These are phyloP conservation scores for Dryadula phaetusa DNA, from an alignment of 2,888 invertebrate genomes.

Conservation along the genomic window DNA sequence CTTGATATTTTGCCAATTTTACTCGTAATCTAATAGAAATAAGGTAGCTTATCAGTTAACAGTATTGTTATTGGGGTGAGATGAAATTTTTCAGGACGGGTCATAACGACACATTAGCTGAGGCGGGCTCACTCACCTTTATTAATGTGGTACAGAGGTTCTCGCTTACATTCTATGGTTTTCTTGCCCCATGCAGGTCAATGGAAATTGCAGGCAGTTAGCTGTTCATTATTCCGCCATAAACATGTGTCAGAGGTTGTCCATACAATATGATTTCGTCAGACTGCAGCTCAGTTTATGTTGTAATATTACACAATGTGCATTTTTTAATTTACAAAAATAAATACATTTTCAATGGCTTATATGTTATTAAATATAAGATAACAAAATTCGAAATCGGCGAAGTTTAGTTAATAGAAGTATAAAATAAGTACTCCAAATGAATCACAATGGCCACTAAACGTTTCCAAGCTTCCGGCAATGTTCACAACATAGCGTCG, in stretches of 20 bases:
- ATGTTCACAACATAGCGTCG: slow-evolving; percentile 12
- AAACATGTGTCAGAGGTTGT: slow-evolving; percentile 47
- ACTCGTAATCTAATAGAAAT: slow-evolving; percentile 47
- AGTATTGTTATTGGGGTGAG: slow-evolving; percentile 55
- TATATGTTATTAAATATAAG: not conserved
- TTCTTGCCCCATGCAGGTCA: slow-evolving; percentile 39
- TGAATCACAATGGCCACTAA: not conserved
- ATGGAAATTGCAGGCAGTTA: slow-evolving; percentile 29
- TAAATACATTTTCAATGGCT: not conserved
- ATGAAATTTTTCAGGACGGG: slow-evolving; percentile 77
- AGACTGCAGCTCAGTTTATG: not conserved
- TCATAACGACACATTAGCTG: slow-evolving; percentile 80
- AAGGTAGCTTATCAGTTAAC: slow-evolving; percentile 54
- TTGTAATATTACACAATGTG: too few relatives aligned
- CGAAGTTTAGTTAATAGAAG: not conserved
- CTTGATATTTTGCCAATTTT: slow-evolving; percentile 49
- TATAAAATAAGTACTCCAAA: not conserved
- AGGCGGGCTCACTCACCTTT: slow-evolving; percentile 76
- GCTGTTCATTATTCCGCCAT: slow-evolving; percentile 31
- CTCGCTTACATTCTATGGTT: slow-evolving; percentile 56
- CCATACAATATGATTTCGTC: not conserved
- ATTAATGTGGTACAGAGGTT: slow-evolving; percentile 78
- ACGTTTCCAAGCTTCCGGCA: not conserved
- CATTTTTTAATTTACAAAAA: too few relatives aligned
- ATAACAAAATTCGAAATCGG: not conserved